Evolutionary conservation across 2,888 invertebrate genomes (phyloP), one percentile per base, ranked within the genome.

Genomic region (Ormyrus labotus): DNA sequence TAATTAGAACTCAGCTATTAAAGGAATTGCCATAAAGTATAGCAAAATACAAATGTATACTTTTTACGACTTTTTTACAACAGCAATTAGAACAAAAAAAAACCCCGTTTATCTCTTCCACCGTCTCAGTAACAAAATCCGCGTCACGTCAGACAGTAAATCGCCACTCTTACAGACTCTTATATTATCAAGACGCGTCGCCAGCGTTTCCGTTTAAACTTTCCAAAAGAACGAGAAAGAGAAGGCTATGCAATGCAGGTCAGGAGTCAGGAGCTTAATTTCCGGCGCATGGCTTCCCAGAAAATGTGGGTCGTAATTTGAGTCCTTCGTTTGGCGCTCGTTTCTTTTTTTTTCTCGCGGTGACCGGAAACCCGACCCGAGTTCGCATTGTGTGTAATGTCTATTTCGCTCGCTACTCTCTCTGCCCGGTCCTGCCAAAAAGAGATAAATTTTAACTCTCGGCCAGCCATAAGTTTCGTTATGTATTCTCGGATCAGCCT

Each of bases 231-330:
- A 53, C 8, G 53, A 19, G n/a, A 13, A 19, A 19, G n/a, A 45
- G 57, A 61, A 45, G 19, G 1, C 9, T 73, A 81, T 79, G 80
- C 82, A 80, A 81, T 83, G 75, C 81, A 80, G 65, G 78, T 78
- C 80, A 80, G 79, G 78, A 73, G 19, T 19, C 19, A 74, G 75
- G 82, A 77, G 82, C 82, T 84, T 84, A 83, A 84, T 84, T 84
- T 84, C 82, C 84, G 64, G 13, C 81, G 78, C 71, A 79, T n/a
- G 50, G 83, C 75, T 83, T 82, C 82, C 81, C 7, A 81, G 76
- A 78, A 83, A 82, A 83, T 82, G 79, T 80, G 73, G 81, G 64
- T 72, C 74, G 82, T 82, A 82, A 82, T 82, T 67, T 53, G 53
- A 19, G 19, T 1, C 10, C 53, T 53, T 53, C 67, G 67, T 67